Conservation (phyloP, 2,888 invertebrate species). For the Cerceris ruficornis region DNA sequence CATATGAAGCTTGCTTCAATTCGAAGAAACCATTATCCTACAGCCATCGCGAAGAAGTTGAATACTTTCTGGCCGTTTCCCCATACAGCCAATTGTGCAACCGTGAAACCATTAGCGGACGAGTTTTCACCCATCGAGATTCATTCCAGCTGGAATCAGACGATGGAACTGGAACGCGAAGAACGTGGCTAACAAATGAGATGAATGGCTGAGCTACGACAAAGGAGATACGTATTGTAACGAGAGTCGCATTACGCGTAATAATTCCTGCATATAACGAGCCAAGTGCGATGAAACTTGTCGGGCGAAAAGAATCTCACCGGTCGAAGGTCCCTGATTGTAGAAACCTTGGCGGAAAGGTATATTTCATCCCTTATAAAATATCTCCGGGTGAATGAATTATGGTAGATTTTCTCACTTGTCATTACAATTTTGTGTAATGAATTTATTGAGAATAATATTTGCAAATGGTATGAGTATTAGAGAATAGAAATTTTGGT, state of each 20-base stretch:
- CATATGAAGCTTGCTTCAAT: no score
- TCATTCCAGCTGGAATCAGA: neutral
- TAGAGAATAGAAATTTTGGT: no score
- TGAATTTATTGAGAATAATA: no score
- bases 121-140: slow-evolving; percentile 1
- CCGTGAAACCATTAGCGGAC: neutral
- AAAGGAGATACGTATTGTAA: neutral
- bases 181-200: neutral
- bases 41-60: neutral
- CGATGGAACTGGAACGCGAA: slow-evolving; percentile 2
- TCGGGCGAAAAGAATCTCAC: neutral
- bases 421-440: no score
- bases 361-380: no score
- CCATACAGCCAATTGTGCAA: neutral
- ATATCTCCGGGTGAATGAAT: no score
- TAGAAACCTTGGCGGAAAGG: no score
- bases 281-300: neutral
- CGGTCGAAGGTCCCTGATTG: no score
- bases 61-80: neutral
- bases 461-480: no score
- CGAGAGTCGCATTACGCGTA: neutral
- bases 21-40: no score
- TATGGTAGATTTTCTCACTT: no score
- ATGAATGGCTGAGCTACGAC: neutral
- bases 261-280: slow-evolving; percentile 1